Conservation (phyloP, 2,797 vertebrate species). For the Phataginus tricuspis region DNA sequence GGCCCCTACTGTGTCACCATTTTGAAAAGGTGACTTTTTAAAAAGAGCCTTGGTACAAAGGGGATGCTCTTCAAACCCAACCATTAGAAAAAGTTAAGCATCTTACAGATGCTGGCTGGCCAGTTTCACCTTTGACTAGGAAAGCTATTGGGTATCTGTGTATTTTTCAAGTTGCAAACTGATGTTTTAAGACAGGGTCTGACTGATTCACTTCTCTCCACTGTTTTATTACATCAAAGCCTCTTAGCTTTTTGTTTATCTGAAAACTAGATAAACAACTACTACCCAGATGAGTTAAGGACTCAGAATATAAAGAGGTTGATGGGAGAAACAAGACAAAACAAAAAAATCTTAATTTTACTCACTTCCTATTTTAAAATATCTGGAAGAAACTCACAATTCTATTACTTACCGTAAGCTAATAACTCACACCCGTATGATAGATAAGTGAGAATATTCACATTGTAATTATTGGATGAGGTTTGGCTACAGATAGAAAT, state of each 20-base stretch:
- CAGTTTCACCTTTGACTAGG: background rate
- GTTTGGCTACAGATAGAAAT: background rate
- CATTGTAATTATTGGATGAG: background rate
- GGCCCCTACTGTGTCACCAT: background rate
- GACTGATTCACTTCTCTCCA: background rate
- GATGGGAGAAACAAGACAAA: background rate
- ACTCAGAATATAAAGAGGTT: background rate
- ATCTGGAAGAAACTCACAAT: background rate
- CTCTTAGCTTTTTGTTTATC: background rate
- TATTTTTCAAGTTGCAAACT: background rate
- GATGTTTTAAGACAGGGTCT: background rate
- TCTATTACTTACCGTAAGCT: background rate
- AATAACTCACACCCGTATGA: background rate
- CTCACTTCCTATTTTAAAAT: background rate
- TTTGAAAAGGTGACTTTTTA: background rate
- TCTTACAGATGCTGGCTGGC: background rate
- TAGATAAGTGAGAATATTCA: background rate
- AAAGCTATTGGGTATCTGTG: background rate
- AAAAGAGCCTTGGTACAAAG: background rate
- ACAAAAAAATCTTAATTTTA: background rate
- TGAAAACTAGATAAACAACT: background rate
- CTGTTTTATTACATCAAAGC: background rate
- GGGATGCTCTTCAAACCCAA: background rate
- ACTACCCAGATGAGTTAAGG: background rate
- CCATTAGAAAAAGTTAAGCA: background rate